Base-by-base conservation (phyloP, 2,888 invertebrate genomes). In the Tenthredo amoena region DNA sequence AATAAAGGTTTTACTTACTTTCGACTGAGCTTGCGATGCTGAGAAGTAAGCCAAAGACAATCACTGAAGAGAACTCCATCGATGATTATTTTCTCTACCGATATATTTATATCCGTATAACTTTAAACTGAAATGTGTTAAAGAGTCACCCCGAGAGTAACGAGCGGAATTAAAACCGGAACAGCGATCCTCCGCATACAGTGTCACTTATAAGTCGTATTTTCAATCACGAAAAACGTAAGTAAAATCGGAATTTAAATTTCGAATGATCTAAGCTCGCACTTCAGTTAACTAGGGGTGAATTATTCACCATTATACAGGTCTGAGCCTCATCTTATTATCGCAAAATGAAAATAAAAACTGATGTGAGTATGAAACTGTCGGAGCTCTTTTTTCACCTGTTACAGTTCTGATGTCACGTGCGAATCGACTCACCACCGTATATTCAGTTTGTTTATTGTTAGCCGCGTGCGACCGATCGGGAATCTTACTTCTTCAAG, bases 401-500 rank as follows among this genome's bases (percentile, higher is more conserved):
- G 2, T 74, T 74, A 21, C 18, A 34, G 68, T 34, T 18, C 26
- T 34, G 15, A 15, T 34, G 34, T 68, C 68, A 40, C 74, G 15
- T 74, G 26, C 31, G 34, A 34, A 34, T 68, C 68, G 34, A 31
- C 15, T 18, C 0, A 68, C 18, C 26, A 34, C n/a, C 6, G 55
- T 55, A n/a, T 21, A 55, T n/a, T 31, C 12, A 10, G 0, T 77
- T 18, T 26, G 18, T 31, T 77, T 77, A 26, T 40, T 9, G 18
- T 43, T 74, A 74, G 55, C 47, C 77, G 50, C 55, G 81, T 87
- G 85, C 87, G 86, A 89, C 88, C 89, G 88, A 77, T 86, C 86
- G 86, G 88, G 85, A 86, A 87, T 88, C 89, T 88, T 90, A 88
- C 89, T 90, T 88, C 89, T 87, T 88, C 87, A 91, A 89, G 90